These are phyloP conservation scores for Tetragonisca angustula DNA, from an alignment of 2,888 invertebrate genomes.

Conservation along the genomic window DNA sequence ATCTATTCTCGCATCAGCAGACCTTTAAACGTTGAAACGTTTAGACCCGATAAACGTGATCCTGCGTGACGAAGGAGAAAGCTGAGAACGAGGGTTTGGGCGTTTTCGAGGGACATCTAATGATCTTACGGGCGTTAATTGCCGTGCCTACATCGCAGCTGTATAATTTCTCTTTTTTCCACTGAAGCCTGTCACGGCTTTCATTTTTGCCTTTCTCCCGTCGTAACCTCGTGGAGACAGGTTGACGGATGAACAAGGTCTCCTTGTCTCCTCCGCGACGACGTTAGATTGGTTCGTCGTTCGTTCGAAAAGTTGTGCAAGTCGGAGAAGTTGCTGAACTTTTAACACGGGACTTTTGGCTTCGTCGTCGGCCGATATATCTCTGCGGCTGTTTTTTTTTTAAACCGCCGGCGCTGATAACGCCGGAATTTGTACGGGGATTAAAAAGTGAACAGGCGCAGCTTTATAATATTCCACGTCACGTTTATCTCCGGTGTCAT, in stretches of 20 bases:
- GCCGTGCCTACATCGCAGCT: conserved; percentile 40
- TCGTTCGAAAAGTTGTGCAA: conserved; percentile 41
- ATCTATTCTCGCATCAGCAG: conserved; percentile 25
- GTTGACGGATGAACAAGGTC: conserved; percentile 63
- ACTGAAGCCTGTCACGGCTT: neutral
- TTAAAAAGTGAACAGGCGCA: conserved; percentile 40
- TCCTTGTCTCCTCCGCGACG: conserved; percentile 30
- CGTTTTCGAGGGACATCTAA: conserved; percentile 53
- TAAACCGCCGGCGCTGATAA: conserved; percentile 35
- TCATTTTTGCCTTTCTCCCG: neutral
- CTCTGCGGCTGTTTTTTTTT: conserved; percentile 17
- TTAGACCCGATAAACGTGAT: conserved; percentile 36
- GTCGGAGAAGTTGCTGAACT: conserved; percentile 25
- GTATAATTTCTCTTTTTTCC: conserved; percentile 24
- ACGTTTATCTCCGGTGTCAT: conserved; percentile 62
- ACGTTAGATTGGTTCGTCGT: conserved; percentile 57
- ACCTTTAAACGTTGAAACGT: conserved; percentile 47
- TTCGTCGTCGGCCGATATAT: conserved; percentile 11
- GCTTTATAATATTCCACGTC: conserved; percentile 42
- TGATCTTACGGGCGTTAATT: conserved; percentile 71
- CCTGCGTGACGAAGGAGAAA: conserved; percentile 51
- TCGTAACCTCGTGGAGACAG: conserved; percentile 4
- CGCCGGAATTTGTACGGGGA: conserved; percentile 39
- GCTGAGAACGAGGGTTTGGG: conserved; percentile 48
- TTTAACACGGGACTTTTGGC: neutral